These are phyloP conservation scores for Linnaemya tessellans DNA, from an alignment of 2,888 invertebrate species.

Conservation along the genomic window DNA sequence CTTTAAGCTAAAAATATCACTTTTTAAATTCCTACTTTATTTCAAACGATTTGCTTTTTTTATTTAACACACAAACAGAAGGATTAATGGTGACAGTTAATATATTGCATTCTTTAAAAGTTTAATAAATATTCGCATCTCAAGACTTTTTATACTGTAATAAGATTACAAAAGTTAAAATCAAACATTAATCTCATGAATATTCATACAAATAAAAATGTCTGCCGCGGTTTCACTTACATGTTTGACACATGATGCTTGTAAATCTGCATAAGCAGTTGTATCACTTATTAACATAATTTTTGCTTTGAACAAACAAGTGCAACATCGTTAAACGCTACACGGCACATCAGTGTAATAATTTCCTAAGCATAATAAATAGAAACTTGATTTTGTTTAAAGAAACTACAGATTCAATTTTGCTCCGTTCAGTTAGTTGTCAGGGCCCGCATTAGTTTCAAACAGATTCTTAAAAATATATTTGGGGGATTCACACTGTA, in stretches of 20 bases:
- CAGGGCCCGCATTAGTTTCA: no score
- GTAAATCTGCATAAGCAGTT: background rate
- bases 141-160: slow-evolving; percentile 15
- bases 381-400: no score
- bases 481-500: no score
- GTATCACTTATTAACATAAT: background rate
- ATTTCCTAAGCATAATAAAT: no score
- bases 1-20: no score
- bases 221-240: slow-evolving; percentile 8
- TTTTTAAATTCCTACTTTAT: no score
- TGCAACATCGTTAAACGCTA: background rate
- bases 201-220: slow-evolving; percentile 57
- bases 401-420: no score
- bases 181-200: slow-evolving; percentile 63
- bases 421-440: no score
- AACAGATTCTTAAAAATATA: no score
- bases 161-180: slow-evolving; percentile 52
- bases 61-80: background rate
- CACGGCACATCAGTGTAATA: background rate
- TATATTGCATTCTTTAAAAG: background rate
- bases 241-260: background rate
- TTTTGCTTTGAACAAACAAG: background rate
- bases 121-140: background rate
- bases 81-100: no score
- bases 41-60: background rate